Conservation (phyloP, 2,888 invertebrate genomes). For the Anthrax anthrax region DNA sequence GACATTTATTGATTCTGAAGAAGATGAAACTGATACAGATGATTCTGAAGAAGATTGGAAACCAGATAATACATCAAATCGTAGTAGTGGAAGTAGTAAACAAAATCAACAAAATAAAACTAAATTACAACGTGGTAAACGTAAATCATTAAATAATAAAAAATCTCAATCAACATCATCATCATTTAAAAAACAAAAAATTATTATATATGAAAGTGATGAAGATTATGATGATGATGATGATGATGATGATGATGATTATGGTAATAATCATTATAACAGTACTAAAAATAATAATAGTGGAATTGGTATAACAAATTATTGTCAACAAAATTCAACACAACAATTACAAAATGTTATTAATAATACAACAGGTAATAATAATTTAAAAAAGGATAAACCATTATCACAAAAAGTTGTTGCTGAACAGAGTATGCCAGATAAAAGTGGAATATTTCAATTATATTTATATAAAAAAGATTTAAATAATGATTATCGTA, state of each 20-base stretch:
- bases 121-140: background rate
- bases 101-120: too few species aligned
- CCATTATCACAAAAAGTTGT: background rate
- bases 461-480: conserved; percentile 29
- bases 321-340: background rate
- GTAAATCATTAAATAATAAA: background rate
- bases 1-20: conserved; percentile 33
- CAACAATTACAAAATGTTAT: background rate
- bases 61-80: conserved; percentile 18
- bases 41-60: conserved; percentile 35
- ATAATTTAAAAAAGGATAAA: background rate
- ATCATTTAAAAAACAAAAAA: background rate
- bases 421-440: conserved; percentile 1
- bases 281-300: background rate
- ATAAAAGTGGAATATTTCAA: conserved; percentile 14
- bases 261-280: background rate
- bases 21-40: conserved; percentile 29
- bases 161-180: background rate
- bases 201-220: background rate
- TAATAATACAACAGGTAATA: background rate
- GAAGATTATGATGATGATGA: conserved; percentile 4
- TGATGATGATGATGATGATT: conserved; percentile 5
- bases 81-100: conserved; percentile 1
- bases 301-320: background rate
- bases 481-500: conserved; percentile 22